Percentiles rank a stretch among this genome's conserved stretches.
phyloP scores from a whole-genome alignment of 23 tunicate species.

The Trididemnum miniatum region DNA sequence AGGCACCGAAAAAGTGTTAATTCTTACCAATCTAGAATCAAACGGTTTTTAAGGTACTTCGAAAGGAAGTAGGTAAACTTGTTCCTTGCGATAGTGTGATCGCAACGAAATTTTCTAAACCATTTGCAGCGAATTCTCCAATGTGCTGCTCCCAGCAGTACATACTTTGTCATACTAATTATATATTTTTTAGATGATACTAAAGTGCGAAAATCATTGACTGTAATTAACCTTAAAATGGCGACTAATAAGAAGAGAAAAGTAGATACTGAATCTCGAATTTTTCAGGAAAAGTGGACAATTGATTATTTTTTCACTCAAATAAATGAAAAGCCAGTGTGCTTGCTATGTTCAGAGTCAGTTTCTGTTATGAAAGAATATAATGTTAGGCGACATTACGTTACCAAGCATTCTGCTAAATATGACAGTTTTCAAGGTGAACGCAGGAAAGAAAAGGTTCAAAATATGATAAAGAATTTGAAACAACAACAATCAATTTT shows the following conservation, averaged over 20 bases:
- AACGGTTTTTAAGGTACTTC: too few species aligned
- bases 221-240: too few species aligned
- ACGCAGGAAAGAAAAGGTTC: constrained; percentile 26
- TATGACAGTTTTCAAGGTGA: constrained; percentile 29
- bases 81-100: too few species aligned
- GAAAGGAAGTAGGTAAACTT: too few species aligned
- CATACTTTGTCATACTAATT: too few species aligned
- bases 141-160: too few species aligned
- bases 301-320: constrained; percentile 18
- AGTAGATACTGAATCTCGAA: constrained; percentile 5
- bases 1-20: too few species aligned
- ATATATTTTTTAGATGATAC: too few species aligned
- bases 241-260: constrained; percentile 34
- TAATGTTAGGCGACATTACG: constrained; percentile 28
- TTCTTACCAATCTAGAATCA: too few species aligned
- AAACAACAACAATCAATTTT: constrained; percentile 38
- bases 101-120: too few species aligned
- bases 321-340: constrained; percentile 25
- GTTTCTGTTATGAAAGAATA: constrained; percentile 23
- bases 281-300: constrained; percentile 31
- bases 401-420: constrained; percentile 23
- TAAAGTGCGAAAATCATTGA: too few species aligned
- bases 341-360: constrained; percentile 22
- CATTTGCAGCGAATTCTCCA: too few species aligned
- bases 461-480: constrained; percentile 10